Percentiles rank a stretch among this genome's conserved stretches.
Conservation (phyloP, 2,888 invertebrate species). For the Hymenopus coronatus region DNA sequence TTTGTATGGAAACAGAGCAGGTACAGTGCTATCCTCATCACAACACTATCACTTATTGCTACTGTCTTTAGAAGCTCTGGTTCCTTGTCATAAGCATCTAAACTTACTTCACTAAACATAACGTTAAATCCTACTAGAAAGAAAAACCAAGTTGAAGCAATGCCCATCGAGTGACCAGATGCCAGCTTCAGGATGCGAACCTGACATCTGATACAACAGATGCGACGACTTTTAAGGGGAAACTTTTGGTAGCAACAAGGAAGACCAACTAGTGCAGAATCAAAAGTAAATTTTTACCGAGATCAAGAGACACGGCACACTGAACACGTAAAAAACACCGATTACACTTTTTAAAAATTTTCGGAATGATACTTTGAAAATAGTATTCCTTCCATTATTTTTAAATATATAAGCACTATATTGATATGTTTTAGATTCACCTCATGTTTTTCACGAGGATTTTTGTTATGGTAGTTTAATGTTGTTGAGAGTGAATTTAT, state of each 20-base stretch:
- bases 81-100: slow-evolving; percentile 12
- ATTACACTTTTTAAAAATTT: slow-evolving; percentile 33
- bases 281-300: slow-evolving; percentile 20
- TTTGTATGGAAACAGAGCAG: background rate
- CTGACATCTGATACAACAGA: background rate
- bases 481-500: slow-evolving; percentile 3
- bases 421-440: slow-evolving; percentile 37
- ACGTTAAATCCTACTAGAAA: background rate
- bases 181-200: background rate
- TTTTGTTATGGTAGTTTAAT: slow-evolving; percentile 22
- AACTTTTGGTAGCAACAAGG: slow-evolving; percentile 11
- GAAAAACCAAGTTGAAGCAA: slow-evolving; percentile 19
- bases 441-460: slow-evolving; percentile 29
- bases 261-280: slow-evolving; percentile 33
- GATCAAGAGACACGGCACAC: slow-evolving; percentile 27
- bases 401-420: slow-evolving; percentile 37
- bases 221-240: background rate
- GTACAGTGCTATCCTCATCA: background rate
- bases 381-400: slow-evolving; percentile 35
- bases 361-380: slow-evolving; percentile 37
- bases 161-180: background rate
- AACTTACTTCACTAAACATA: background rate
- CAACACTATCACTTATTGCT: slow-evolving; percentile 11
- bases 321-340: slow-evolving; percentile 35
- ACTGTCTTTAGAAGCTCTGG: slow-evolving; percentile 33